Evolutionary conservation across 2,797 vertebrate species (phyloP).

Genomic region (Esox lucius): DNA sequence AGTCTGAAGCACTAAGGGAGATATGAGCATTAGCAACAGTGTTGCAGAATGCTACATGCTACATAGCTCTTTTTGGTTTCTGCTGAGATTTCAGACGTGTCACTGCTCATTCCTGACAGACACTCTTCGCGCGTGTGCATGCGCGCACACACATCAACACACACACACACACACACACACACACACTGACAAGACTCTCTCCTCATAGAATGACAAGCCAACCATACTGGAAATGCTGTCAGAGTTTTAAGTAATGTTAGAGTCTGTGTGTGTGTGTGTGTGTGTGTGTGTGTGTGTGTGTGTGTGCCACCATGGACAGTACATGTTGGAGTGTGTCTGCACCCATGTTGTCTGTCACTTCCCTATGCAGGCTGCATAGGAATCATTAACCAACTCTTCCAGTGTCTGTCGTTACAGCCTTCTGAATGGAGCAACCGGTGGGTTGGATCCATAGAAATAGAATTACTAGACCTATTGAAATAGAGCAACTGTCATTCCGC

Average conservation of each 20-base stretch:
- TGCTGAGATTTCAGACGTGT: not conserved
- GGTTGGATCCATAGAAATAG: not conserved
- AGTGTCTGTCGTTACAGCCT: not conserved
- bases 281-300: slow-evolving; percentile 14
- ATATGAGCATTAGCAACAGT: too few species aligned
- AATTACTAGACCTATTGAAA: not conserved
- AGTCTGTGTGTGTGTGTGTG: slow-evolving; percentile 13
- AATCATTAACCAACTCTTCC: not conserved
- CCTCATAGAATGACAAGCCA: slow-evolving; percentile 7
- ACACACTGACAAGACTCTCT: not conserved
- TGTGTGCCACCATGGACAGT: not conserved
- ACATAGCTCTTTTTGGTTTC: too few species aligned
- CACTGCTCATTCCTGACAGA: not conserved
- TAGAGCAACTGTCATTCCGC: not conserved
- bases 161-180: not conserved
- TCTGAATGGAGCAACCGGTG: not conserved
- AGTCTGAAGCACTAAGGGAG: too few species aligned
- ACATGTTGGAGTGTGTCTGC: not conserved
- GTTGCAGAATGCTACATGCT: too few species aligned
- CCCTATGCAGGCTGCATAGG: not conserved
- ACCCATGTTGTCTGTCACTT: not conserved
- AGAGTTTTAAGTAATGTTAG: slow-evolving; percentile 25
- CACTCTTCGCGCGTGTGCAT: not conserved
- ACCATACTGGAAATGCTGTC: slow-evolving; percentile 35
- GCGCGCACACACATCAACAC: not conserved